Base-by-base conservation (phyloP, 2,797 vertebrate genomes). In the Trachops cirrhosus region DNA sequence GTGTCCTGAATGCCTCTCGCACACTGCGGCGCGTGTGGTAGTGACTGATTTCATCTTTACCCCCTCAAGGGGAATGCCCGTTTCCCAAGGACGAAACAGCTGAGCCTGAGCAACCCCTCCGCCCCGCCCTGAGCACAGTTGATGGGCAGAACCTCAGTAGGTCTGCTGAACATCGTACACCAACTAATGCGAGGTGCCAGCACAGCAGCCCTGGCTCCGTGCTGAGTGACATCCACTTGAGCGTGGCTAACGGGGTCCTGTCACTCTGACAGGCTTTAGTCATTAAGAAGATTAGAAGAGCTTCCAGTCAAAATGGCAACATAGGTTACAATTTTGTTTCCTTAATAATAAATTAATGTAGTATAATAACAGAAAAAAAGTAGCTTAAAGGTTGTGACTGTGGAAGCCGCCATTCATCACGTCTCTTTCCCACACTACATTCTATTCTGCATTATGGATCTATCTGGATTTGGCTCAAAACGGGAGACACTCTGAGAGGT, bases 1-100 rank as follows among this genome's bases (percentile, higher is more conserved):
- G 18, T 9, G 29, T 57, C 39, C 46, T 15, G 12, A 50, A 37
- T 32, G 83, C 48, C 57, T 78, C 59, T 4, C 1, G n/a, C 10
- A 67, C 26, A 5, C 6, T 26, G 59, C 0, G 0, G 11, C 7
- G 11, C 64, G 37, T 0, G 1, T 12, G 3, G 41, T 10, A 26
- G 39, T 26, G 29, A 29, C 14, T 14, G 54, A 46, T 70, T 64
- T 70, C 26, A 41, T 34, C 52, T 79, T 32, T 22, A 48, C n/a
- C 12, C 9, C 46, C 57, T 3, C 1, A 29, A 68, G 44, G 44
- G 34, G 32, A 62, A n/a, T 0, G 29, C 50, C 24, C 71, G 34
- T 19, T 41, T 24, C 50, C 64, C 21, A 70, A 71, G 39, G 41
- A 39, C 18, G 44, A 64, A 37, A 7, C 26, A 37, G 3, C 9